These are phyloP conservation scores for Trachythela sp. DNA, from an alignment of 64 coral and sea anemone species.

Conservation along the genomic window DNA sequence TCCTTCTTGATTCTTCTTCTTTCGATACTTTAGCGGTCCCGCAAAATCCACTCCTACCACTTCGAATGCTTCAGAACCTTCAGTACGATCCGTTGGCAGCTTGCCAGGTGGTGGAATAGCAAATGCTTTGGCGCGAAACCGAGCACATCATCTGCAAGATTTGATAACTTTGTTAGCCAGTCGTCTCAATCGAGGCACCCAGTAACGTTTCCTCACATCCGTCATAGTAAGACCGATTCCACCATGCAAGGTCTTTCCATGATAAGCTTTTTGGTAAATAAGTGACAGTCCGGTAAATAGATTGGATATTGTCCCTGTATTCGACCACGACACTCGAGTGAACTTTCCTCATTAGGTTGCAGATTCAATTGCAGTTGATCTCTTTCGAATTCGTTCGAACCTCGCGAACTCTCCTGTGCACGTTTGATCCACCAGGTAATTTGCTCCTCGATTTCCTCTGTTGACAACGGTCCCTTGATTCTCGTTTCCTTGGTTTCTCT, in stretches of 20 bases:
- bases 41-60: no score
- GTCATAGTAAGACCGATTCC: constrained; percentile 43
- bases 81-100: constrained; percentile 30
- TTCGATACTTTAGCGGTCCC: no score
- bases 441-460: background rate
- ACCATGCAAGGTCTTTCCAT: constrained; percentile 28
- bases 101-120: constrained; percentile 5
- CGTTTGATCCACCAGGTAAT: background rate
- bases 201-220: constrained; percentile 34
- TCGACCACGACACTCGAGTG: constrained; percentile 45
- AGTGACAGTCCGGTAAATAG: constrained; percentile 22
- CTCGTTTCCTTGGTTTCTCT: background rate
- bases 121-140: constrained; percentile 2
- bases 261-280: constrained; percentile 12
- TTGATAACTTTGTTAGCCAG: constrained; percentile 26
- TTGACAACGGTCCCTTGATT: background rate
- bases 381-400: background rate
- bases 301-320: constrained; percentile 42
- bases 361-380: constrained; percentile 22
- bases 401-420: background rate
- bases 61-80: no score
- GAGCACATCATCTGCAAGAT: constrained; percentile 19
- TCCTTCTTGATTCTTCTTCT: no score
- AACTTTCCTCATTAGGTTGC: background rate
- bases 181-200: constrained; percentile 34